Conservation (phyloP, 2,113 vertebrate species). For the Cyprinus carpio region DNA sequence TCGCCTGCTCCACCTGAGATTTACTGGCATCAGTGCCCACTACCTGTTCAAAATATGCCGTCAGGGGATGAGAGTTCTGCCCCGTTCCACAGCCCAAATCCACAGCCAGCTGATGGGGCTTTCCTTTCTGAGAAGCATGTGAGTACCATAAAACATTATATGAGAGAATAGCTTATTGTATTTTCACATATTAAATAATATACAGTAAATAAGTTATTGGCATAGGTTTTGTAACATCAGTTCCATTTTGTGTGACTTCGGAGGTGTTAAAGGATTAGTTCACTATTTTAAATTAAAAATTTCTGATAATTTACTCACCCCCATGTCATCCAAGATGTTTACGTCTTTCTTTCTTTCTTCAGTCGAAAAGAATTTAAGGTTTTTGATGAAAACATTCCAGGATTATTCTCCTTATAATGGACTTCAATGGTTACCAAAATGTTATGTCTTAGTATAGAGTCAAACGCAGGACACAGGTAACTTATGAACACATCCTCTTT, state of each 20-base stretch:
- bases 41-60: constrained; percentile 71
- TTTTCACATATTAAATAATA: not conserved
- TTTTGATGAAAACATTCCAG: no score
- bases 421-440: no score
- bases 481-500: no score
- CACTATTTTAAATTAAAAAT: no score
- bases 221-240: not conserved
- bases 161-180: not conserved
- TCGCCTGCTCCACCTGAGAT: constrained; percentile 70
- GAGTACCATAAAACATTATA: not conserved
- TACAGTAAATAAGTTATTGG: not conserved
- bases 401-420: no score
- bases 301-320: no score
- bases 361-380: no score
- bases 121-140: constrained; percentile 63
- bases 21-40: constrained; percentile 74
- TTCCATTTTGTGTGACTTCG: not conserved
- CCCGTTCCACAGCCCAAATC: constrained; percentile 78
- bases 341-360: no score
- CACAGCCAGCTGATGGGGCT: constrained; percentile 68
- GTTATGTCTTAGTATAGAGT: no score
- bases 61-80: constrained; percentile 66
- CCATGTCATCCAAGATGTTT: no score
- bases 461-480: no score
- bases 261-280: not conserved